These are phyloP conservation scores for Stictocephala bisonia DNA, from an alignment of 2,888 invertebrate genomes.

Conservation along the genomic window DNA sequence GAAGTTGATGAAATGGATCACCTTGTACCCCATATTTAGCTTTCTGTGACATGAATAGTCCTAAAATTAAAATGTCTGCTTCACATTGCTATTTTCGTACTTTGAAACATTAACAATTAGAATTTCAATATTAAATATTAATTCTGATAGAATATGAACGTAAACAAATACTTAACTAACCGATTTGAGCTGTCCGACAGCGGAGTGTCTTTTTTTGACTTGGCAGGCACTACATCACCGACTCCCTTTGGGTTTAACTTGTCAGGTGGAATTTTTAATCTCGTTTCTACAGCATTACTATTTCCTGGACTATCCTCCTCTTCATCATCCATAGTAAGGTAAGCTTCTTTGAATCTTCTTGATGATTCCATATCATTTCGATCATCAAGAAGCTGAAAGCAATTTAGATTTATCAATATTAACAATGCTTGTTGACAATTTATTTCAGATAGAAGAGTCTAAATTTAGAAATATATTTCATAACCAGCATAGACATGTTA, in stretches of 20 bases:
- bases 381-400: slow-evolving; percentile 59
- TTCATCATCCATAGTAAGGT: slow-evolving; percentile 71
- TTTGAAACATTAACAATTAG: too few relatives aligned
- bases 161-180: background rate
- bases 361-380: slow-evolving; percentile 69
- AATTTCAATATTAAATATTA: too few relatives aligned
- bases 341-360: slow-evolving; percentile 65
- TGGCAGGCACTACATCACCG: slow-evolving; percentile 52
- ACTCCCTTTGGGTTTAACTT: slow-evolving; percentile 54
- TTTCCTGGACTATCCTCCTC: slow-evolving; percentile 65
- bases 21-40: too few relatives aligned
- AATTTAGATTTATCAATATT: background rate
- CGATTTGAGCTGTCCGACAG: background rate
- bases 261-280: slow-evolving; percentile 62
- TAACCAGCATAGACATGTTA: too few relatives aligned
- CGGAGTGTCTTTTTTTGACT: slow-evolving; percentile 37
- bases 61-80: too few relatives aligned
- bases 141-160: background rate
- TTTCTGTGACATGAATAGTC: too few relatives aligned
- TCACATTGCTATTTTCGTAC: too few relatives aligned
- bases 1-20: too few relatives aligned
- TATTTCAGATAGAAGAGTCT: too few relatives aligned
- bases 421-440: background rate
- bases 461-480: too few relatives aligned
- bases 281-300: slow-evolving; percentile 62